Base-by-base conservation (phyloP, 2,113 vertebrate species). In the Pungitius pungitius region DNA sequence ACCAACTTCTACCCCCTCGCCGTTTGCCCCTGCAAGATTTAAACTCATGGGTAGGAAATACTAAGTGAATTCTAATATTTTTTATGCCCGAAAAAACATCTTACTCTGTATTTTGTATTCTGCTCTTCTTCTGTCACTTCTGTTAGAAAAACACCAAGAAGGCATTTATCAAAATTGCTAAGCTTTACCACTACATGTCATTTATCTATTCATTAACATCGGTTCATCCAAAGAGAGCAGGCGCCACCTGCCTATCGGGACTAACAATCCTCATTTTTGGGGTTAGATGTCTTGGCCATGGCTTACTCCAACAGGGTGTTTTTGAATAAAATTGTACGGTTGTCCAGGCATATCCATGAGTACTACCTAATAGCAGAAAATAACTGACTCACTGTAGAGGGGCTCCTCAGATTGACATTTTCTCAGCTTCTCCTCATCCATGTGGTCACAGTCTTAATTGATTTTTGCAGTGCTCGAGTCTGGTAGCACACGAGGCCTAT, bases 381-480 rank as follows among this genome's bases (percentile, higher is more conserved):
- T 6, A 20, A 58, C 39, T 66, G 45, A 45, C 14, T 13, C 24
- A 20, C 63, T 30, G n/a, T n/a, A n/a, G n/a, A n/a, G n/a, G n/a
- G n/a, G n/a, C n/a, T n/a, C n/a, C n/a, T 76, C 40, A 39, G 66
- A 62, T 62, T 52, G 69, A 30, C 15, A 62, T 26, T 6, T n/a
- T 58, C 67, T 69, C 26, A 17, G 60, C 79, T 30, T 26, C 33
- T 59, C 67, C 63, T 69, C 64, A 73, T 75, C 49, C 62, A 30
- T 55, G 54, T 66, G 59, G 63, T 81, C 74, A 73, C 77, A 59
- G 47, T 69, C 42, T 69, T 69, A 77, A 84, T 73, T 47, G 68
- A 70, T 82, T 82, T 82, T 49, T 26, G 61, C 52, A 30, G 70
- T 42, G 47, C 62, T 77, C 43, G 1, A 77, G 56, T 65, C 64